These are phyloP conservation scores for Linhomoeus sp. DNA, from an alignment of 2,888 invertebrate species.

Conservation along the genomic window DNA sequence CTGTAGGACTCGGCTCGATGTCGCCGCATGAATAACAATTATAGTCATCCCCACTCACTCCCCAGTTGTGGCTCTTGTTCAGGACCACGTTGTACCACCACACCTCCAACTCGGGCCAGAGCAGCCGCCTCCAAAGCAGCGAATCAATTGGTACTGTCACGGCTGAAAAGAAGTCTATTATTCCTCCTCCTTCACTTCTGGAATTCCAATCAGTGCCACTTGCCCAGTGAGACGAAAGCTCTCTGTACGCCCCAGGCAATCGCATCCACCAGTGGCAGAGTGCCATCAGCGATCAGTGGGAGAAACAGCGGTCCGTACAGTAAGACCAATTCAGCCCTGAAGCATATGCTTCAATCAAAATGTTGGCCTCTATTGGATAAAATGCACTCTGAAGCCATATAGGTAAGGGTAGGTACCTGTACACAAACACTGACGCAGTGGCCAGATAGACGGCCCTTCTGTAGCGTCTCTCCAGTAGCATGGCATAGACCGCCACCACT, in stretches of 20 bases:
- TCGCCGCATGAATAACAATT: too few species aligned
- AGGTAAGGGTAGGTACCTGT: too few species aligned
- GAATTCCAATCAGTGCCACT: too few species aligned
- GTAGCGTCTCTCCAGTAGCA: conserved; percentile 53
- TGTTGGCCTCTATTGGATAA: too few species aligned
- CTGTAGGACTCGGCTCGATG: too few species aligned
- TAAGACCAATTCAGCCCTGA: conserved; percentile 61
- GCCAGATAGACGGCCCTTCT: conserved; percentile 51
- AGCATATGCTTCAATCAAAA: too few species aligned
- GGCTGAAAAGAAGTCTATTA: conserved; percentile 43
- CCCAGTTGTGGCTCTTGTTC: conserved; percentile 88
- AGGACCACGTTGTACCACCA: conserved; percentile 80
- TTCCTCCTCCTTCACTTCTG: too few species aligned
- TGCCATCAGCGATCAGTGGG: conserved; percentile 51
- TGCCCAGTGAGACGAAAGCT: conserved; percentile 38
- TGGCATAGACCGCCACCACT: conserved; percentile 65
- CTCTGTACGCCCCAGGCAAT: conserved; percentile 28
- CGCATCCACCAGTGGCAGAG: conserved; percentile 40
- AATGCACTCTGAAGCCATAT: too few species aligned
- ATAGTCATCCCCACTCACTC: too few species aligned
- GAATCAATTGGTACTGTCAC: conserved; percentile 66
- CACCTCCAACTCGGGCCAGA: conserved; percentile 97
- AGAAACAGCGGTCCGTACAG: conserved; percentile 55
- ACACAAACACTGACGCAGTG: conserved; percentile 68
- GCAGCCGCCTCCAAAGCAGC: conserved; percentile 60